Percentiles rank a stretch among this genome's conserved stretches.
Conservation (phyloP, 2,888 invertebrate species). For the Pandemis heparana region DNA sequence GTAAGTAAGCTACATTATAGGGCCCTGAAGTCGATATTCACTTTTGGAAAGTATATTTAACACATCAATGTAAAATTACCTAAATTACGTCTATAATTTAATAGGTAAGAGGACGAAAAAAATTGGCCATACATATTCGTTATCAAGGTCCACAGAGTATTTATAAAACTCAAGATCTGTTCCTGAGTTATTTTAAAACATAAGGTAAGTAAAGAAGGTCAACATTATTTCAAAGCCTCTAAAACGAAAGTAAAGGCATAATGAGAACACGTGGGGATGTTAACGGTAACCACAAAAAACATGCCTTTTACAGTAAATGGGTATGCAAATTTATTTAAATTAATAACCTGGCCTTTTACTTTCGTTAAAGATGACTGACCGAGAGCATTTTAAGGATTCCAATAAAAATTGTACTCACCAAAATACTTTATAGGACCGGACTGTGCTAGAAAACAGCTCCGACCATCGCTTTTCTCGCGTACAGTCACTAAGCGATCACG, state of each 20-base stretch:
- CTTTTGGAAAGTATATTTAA: too few relatives aligned
- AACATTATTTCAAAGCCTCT: slow-evolving; percentile 2
- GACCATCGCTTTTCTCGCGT: slow-evolving; percentile 75
- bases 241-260: not conserved
- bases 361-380: slow-evolving; percentile 29
- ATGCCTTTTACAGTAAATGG: slow-evolving; percentile 4
- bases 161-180: not conserved
- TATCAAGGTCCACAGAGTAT: not conserved
- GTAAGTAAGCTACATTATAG: too few relatives aligned
- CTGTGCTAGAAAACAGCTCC: slow-evolving; percentile 84
- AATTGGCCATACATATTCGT: not conserved
- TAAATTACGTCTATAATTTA: too few relatives aligned
- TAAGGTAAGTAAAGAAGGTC: slow-evolving; percentile 14
- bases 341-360: slow-evolving; percentile 28
- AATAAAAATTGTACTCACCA: slow-evolving; percentile 67
- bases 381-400: slow-evolving; percentile 6
- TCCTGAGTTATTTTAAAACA: slow-evolving; percentile 12
- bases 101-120: not conserved
- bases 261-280: not conserved
- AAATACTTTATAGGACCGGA: slow-evolving; percentile 73
- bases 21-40: too few relatives aligned
- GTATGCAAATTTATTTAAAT: slow-evolving; percentile 32
- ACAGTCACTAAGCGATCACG: slow-evolving; percentile 33
- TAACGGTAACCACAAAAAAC: slow-evolving; percentile 12
- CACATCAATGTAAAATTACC: too few relatives aligned